Conservation (phyloP, 2,888 invertebrate species). For the Mechanitis messenoides region DNA sequence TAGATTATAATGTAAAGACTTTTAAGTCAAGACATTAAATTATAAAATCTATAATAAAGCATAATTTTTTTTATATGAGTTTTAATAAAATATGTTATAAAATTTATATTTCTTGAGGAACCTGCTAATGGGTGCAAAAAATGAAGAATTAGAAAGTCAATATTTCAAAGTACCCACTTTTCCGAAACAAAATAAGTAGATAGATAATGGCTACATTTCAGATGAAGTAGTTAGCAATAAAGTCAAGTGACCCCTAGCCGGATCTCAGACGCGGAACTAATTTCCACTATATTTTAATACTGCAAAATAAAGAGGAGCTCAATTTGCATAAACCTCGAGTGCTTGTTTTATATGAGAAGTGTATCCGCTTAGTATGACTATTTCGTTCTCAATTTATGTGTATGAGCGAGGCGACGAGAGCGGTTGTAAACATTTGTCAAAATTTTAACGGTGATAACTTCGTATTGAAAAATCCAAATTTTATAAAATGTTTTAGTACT, state of each 20-base stretch:
- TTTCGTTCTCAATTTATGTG: slow-evolving; percentile 68
- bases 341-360: slow-evolving; percentile 72
- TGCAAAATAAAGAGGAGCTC: slow-evolving; percentile 71
- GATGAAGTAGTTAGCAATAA: slow-evolving; percentile 58
- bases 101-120: not conserved
- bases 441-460: slow-evolving; percentile 34
- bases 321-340: slow-evolving; percentile 72
- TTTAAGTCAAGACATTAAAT: too few species aligned
- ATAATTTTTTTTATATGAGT: too few species aligned
- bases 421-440: slow-evolving; percentile 41
- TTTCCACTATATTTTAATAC: slow-evolving; percentile 75
- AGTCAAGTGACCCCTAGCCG: slow-evolving; percentile 55
- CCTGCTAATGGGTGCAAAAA: too few species aligned
- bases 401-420: slow-evolving; percentile 43
- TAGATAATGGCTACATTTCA: slow-evolving; percentile 42
- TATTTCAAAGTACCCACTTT: not conserved
- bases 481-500: too few species aligned
- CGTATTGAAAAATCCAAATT: slow-evolving; percentile 20
- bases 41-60: too few species aligned
- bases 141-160: too few species aligned
- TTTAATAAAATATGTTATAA: too few species aligned
- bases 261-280: slow-evolving; percentile 74
- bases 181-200: slow-evolving; percentile 25
- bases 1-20: too few species aligned
- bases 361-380: slow-evolving; percentile 65